Percentiles rank a stretch among this genome's conserved stretches.
These are phyloP conservation scores for Phania funesta DNA, from an alignment of 2,888 invertebrate species.

Conservation along the genomic window DNA sequence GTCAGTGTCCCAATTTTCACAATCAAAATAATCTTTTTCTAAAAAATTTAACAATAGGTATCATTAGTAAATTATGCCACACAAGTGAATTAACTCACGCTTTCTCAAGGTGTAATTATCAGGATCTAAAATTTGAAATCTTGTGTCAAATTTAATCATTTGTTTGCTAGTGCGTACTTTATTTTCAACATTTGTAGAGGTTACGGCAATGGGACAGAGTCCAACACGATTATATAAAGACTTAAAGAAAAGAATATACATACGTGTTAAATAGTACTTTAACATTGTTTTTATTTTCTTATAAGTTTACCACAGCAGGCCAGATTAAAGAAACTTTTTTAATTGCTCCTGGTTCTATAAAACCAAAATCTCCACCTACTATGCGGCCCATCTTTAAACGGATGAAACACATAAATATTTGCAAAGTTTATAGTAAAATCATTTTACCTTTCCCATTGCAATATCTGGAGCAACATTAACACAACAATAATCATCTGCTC, in stretches of 20 bases:
- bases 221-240: slow-evolving; percentile 78
- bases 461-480: slow-evolving; percentile 69
- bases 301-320: slow-evolving; percentile 76
- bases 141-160: slow-evolving; percentile 74
- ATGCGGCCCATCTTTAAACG: slow-evolving; percentile 71
- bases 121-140: slow-evolving; percentile 74
- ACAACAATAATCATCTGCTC: slow-evolving; percentile 73
- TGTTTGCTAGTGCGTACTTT: slow-evolving; percentile 68
- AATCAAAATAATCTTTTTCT: slow-evolving; percentile 71
- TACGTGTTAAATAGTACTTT: no score
- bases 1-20: slow-evolving; percentile 80
- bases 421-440: neutral
- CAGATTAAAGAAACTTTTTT: slow-evolving; percentile 75
- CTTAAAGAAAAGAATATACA: no score
- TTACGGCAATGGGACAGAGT: slow-evolving; percentile 73
- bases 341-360: slow-evolving; percentile 72
- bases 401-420: neutral
- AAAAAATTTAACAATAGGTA: neutral
- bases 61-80: neutral
- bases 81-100: slow-evolving; percentile 50
- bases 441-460: slow-evolving; percentile 66
- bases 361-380: slow-evolving; percentile 76
- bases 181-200: slow-evolving; percentile 70
- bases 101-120: slow-evolving; percentile 68
- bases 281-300: no score